These are phyloP conservation scores for Caenorhabditis sp. DNA, from an alignment of 2,888 invertebrate genomes.

Conservation along the genomic window DNA sequence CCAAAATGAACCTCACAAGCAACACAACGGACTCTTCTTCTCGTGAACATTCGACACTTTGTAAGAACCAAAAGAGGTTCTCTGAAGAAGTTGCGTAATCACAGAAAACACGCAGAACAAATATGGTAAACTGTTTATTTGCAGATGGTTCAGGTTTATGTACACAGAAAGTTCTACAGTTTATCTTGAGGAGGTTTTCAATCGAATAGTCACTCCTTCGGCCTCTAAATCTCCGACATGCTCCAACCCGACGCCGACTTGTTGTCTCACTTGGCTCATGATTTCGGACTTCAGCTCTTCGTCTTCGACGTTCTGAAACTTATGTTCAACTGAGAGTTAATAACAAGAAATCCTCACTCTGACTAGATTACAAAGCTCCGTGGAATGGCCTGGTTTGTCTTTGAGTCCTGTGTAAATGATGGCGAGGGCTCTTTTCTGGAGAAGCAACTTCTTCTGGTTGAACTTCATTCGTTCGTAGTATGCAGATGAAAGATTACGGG, in stretches of 20 bases:
- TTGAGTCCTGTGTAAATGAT: conserved; percentile 41
- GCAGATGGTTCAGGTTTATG: conserved; percentile 5
- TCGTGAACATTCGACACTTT: background rate
- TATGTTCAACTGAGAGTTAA: too few species aligned
- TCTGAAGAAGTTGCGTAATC: conserved; percentile 7
- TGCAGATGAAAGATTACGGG: conserved; percentile 4
- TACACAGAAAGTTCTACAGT: background rate
- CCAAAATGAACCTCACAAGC: too few species aligned
- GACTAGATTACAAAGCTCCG: conserved; percentile 37
- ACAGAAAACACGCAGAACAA: background rate
- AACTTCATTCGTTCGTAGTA: conserved; percentile 43
- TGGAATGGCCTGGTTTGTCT: conserved; percentile 12
- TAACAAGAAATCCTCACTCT: too few species aligned
- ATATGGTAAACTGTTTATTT: conserved; percentile 26
- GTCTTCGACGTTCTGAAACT: conserved; percentile 38
- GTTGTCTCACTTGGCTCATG: conserved; percentile 33
- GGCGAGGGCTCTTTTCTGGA: conserved; percentile 44
- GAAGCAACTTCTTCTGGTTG: conserved; percentile 23
- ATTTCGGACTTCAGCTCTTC: conserved; percentile 45
- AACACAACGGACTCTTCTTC: background rate
- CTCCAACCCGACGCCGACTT: conserved; percentile 35
- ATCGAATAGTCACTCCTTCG: conserved; percentile 19
- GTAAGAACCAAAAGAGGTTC: background rate
- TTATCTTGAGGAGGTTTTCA: conserved; percentile 9
- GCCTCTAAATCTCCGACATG: conserved; percentile 28